Evolutionary conservation across 2,888 invertebrate species (phyloP).

Genomic region (Adelognathus sp.): DNA sequence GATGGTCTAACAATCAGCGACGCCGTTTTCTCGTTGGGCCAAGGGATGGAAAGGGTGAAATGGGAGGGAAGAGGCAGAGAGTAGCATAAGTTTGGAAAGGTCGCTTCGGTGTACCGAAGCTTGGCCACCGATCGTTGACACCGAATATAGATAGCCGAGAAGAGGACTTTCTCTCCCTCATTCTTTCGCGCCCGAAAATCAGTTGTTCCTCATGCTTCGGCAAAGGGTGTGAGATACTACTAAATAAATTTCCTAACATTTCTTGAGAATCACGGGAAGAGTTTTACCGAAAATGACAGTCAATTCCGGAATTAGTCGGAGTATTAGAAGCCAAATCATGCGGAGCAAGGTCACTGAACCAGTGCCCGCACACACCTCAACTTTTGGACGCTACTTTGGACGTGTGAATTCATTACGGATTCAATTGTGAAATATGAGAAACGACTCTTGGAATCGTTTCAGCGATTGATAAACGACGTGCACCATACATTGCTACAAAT

Average conservation of each 20-base stretch:
- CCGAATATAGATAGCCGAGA: not conserved
- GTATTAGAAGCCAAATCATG: not conserved
- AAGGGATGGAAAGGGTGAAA: not conserved
- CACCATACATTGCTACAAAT: no score
- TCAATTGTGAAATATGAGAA: no score
- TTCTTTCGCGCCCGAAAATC: not conserved
- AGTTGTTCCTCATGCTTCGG: not conserved
- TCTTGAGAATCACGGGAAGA: not conserved
- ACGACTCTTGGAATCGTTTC: no score
- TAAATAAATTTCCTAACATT: slow-evolving; percentile 29
- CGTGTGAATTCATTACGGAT: no score
- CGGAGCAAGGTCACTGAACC: no score
- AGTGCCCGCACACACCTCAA: no score
- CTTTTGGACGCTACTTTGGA: no score
- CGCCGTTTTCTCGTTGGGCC: not conserved
- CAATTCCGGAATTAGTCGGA: slow-evolving; percentile 37
- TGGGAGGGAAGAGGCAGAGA: not conserved
- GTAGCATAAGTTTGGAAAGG: slow-evolving; percentile 14
- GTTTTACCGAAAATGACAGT: slow-evolving; percentile 7
- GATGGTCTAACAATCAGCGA: slow-evolving; percentile 49
- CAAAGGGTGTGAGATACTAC: not conserved
- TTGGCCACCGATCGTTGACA: not conserved
- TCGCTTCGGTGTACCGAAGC: slow-evolving; percentile 12
- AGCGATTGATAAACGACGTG: no score
- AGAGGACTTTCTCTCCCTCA: not conserved